Conservation (phyloP, 2,888 invertebrate species). For the Entomobrya multifasciata region DNA sequence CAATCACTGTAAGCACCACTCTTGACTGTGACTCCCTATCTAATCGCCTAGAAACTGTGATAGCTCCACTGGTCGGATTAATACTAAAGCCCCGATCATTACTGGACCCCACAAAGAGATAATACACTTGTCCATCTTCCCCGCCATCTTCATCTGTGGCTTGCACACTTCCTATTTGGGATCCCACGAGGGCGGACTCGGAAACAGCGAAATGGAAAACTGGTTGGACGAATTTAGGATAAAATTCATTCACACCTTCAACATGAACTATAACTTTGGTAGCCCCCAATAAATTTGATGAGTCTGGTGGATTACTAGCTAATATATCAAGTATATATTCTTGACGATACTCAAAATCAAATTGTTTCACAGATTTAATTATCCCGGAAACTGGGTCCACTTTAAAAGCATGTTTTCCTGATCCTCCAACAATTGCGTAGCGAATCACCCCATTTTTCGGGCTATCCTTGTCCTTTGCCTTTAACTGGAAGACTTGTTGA, state of each 20-base stretch:
- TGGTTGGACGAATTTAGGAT: conserved; percentile 94
- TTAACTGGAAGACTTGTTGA: conserved; percentile 93
- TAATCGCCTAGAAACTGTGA: conserved; percentile 89
- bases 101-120: conserved; percentile 89
- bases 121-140: conserved; percentile 89
- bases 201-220: conserved; percentile 95
- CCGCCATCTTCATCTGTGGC: conserved; percentile 95
- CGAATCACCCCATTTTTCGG: conserved; percentile 93
- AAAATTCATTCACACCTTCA: conserved; percentile 96
- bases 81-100: conserved; percentile 88
- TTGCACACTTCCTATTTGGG: conserved; percentile 93
- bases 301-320: conserved; percentile 92
- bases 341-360: conserved; percentile 87
- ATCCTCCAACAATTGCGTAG: conserved; percentile 83
- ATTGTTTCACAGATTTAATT: conserved; percentile 90
- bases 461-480: conserved; percentile 92
- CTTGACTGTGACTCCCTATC: conserved; percentile 86
- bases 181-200: conserved; percentile 95
- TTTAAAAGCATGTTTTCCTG: conserved; percentile 90
- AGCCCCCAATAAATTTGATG: conserved; percentile 86
- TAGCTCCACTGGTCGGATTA: conserved; percentile 89
- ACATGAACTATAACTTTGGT: conserved; percentile 88
- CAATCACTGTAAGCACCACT: conserved; percentile 94
- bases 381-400: conserved; percentile 94
- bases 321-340: conserved; percentile 88